phyloP scores from a whole-genome alignment of 2,888 invertebrate species.

The Fragum sueziense region DNA sequence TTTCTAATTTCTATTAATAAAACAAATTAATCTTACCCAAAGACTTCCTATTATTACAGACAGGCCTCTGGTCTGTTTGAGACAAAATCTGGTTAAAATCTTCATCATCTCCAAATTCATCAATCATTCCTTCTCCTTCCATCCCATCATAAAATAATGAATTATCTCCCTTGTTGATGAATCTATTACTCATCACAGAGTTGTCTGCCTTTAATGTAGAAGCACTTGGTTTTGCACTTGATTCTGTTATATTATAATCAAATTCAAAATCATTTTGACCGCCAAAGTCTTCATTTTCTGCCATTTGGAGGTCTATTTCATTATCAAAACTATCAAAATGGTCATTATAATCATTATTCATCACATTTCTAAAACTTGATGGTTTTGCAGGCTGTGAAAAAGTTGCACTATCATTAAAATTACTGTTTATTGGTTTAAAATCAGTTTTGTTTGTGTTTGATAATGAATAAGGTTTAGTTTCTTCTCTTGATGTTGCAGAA shows the following conservation, averaged over 20 bases:
- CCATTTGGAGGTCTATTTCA: conserved; percentile 51
- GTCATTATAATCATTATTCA: neutral
- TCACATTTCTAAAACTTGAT: neutral
- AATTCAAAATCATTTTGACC: conserved; percentile 40
- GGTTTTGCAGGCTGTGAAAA: neutral
- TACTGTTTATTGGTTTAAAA: neutral
- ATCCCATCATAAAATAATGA: conserved; percentile 26
- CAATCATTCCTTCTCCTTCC: conserved; percentile 40
- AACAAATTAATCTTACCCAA: conserved; percentile 45
- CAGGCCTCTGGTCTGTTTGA: conserved; percentile 15
- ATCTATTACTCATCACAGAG: neutral
- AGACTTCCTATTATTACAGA: conserved; percentile 5
- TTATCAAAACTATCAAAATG: conserved; percentile 56
- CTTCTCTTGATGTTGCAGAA: neutral
- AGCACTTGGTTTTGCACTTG: neutral
- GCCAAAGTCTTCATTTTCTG: conserved; percentile 35
- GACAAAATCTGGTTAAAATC: conserved; percentile 54
- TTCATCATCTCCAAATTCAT: conserved; percentile 61
- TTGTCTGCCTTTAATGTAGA: conserved; percentile 9
- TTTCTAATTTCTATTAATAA: too few relatives aligned
- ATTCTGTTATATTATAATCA: conserved; percentile 47
- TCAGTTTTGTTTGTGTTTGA: neutral
- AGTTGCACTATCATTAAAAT: conserved; percentile 26
- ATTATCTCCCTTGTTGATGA: conserved; percentile 21
- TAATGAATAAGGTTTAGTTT: neutral